phyloP scores from a whole-genome alignment of 1,140 invertebrate species.

The Agraylea sexmaculata region DNA sequence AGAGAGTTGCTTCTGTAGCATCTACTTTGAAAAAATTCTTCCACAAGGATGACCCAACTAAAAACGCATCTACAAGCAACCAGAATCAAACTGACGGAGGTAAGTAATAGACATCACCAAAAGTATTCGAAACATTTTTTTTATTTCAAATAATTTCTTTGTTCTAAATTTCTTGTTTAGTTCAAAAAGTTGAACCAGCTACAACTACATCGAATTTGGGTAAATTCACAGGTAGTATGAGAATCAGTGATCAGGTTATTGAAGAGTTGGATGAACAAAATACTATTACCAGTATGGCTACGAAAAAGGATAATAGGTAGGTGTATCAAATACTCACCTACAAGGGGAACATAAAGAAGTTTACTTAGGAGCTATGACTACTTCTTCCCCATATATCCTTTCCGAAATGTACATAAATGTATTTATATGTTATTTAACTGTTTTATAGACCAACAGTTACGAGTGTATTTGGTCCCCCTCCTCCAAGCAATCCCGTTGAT shows the following conservation, averaged over 20 bases:
- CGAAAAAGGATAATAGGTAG: slow-evolving; percentile 38
- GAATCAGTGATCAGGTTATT: slow-evolving; percentile 63
- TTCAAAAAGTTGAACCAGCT: too few relatives aligned
- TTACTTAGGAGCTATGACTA: slow-evolving; percentile 21
- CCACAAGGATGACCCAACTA: slow-evolving; percentile 51
- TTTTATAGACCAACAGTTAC: slow-evolving; percentile 41
- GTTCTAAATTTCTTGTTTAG: too few relatives aligned
- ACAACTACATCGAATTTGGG: slow-evolving; percentile 18
- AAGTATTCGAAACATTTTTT: too few relatives aligned
- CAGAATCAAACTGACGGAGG: slow-evolving; percentile 31
- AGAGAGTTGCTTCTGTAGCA: slow-evolving; percentile 58
- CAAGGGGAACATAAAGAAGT: slow-evolving; percentile 18
- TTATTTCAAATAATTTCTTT: too few relatives aligned
- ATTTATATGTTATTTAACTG: slow-evolving; percentile 25
- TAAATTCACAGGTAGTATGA: slow-evolving; percentile 45
- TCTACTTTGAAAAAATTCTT: slow-evolving; percentile 64
- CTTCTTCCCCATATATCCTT: slow-evolving; percentile 33
- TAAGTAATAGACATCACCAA: too few relatives aligned
- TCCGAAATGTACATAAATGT: slow-evolving; percentile 29
- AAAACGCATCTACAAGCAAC: slow-evolving; percentile 15
- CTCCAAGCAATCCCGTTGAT: slow-evolving; percentile 32
- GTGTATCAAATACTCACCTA: slow-evolving; percentile 24
- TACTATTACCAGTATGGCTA: slow-evolving; percentile 59
- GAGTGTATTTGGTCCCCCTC: slow-evolving; percentile 41
- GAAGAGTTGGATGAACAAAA: slow-evolving; percentile 73